Evolutionary conservation across 2,888 invertebrate genomes (phyloP), one percentile per base, ranked within the genome.

Genomic region (Sinodicranocentrus sp.): DNA sequence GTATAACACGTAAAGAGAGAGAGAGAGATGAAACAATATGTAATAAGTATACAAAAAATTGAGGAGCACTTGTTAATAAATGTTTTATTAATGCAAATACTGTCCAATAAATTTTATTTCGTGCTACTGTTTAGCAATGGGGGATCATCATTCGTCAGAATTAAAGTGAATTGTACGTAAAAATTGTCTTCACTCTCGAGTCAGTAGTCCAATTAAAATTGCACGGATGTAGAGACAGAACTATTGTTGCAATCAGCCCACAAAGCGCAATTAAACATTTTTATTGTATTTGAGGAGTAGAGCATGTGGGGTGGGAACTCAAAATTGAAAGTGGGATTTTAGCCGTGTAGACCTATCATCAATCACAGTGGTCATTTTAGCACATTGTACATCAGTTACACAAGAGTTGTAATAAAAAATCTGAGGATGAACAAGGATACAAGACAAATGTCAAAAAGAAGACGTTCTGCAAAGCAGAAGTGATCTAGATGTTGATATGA

Each of bases 401-500:
- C 15, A 15, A 15, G 6, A 48, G n/a, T n/a, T n/a, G n/a, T n/a
- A n/a, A n/a, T n/a, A n/a, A n/a, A n/a, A n/a, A n/a, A n/a, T n/a
- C n/a, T n/a, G n/a, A n/a, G n/a, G n/a, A n/a, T n/a, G n/a, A n/a
- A n/a, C n/a, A n/a, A n/a, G n/a, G 80, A 72, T 72, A 80, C 61
- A 75, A 82, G 82, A 73, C 82, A 82, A 75, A 75, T 82, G 82
- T 82, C 82, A 82, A 75, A 75, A 75, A 33, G 59, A 33, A 73
- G 73, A 67, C 48, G 48, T n/a, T n/a, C n/a, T n/a, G n/a, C n/a
- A n/a, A 72, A 80, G 73, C 39, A 80, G 59, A 54, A n/a, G n/a
- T n/a, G n/a, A n/a, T n/a, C n/a, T n/a, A n/a, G n/a, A n/a, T n/a
- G n/a, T n/a, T n/a, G n/a, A n/a, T n/a, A n/a, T n/a, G n/a, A n/a